These are phyloP conservation scores for Iselma pallidipennis DNA, from an alignment of 2,888 invertebrate genomes.

Conservation along the genomic window DNA sequence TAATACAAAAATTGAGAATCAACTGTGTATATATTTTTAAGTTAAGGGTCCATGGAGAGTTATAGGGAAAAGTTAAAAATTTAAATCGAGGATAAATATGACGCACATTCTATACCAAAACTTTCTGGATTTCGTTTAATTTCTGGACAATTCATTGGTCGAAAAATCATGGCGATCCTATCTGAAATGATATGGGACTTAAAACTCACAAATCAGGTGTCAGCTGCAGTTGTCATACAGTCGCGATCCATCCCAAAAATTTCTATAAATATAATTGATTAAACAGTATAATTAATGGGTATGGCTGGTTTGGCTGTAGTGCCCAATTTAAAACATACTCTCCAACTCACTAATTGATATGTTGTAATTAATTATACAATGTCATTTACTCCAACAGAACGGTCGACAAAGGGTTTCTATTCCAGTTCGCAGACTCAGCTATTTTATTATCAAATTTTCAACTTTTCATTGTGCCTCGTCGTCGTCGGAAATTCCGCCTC, in stretches of 20 bases:
- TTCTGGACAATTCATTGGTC: too few relatives aligned
- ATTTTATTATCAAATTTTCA: slow-evolving; percentile 49
- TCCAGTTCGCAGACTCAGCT: slow-evolving; percentile 44
- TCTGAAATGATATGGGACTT: slow-evolving; percentile 22
- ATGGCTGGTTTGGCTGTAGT: slow-evolving; percentile 27
- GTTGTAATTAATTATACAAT: slow-evolving; percentile 52
- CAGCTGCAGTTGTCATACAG: slow-evolving; percentile 44
- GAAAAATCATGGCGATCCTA: too few relatives aligned
- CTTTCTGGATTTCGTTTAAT: too few relatives aligned
- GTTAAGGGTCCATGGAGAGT: too few relatives aligned
- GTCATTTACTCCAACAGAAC: slow-evolving; percentile 44
- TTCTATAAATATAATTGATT: slow-evolving; percentile 52
- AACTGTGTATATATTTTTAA: too few relatives aligned
- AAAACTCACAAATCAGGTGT: slow-evolving; percentile 41
- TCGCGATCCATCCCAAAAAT: slow-evolving; percentile 40
- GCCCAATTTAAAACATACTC: slow-evolving; percentile 50
- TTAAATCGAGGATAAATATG: too few relatives aligned
- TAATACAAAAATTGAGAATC: too few relatives aligned
- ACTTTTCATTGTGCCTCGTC: slow-evolving; percentile 38
- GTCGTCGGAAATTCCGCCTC: slow-evolving; percentile 29
- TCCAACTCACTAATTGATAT: slow-evolving; percentile 51
- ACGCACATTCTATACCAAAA: neutral
- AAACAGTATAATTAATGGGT: slow-evolving; percentile 50
- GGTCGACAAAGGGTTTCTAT: slow-evolving; percentile 45
- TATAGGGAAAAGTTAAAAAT: too few relatives aligned